A percentile compares a stretch with the other conserved stretches of the same genome.
phyloP scores from a whole-genome alignment of 2,797 vertebrate genomes.

The Pantherophis vulpinus region DNA sequence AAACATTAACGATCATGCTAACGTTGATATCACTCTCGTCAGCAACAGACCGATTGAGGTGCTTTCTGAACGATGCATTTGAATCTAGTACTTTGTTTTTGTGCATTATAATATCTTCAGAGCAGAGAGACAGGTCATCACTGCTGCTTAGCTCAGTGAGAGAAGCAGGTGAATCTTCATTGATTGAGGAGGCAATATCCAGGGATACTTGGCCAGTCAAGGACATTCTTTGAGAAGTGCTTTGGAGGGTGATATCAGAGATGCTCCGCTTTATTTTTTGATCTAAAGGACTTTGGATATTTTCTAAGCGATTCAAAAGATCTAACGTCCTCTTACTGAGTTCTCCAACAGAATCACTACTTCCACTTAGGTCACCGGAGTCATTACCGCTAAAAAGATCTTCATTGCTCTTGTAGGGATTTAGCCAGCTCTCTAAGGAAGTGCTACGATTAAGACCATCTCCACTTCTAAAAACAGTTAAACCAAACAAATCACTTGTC shows the following conservation, averaged over 20 bases:
- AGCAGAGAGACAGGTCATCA: constrained; percentile 88
- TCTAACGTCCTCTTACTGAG: constrained; percentile 95
- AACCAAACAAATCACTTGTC: constrained; percentile 77
- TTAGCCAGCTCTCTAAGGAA: constrained; percentile 89
- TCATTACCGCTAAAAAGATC: constrained; percentile 80
- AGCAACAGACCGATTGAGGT: constrained; percentile 74
- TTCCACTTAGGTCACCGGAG: constrained; percentile 77
- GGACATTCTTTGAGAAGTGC: constrained; percentile 76
- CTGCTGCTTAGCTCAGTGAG: constrained; percentile 91
- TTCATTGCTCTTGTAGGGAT: constrained; percentile 79
- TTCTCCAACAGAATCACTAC: constrained; percentile 82
- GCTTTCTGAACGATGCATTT: constrained; percentile 81
- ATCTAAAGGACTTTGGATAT: constrained; percentile 87
- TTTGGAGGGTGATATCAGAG: constrained; percentile 89
- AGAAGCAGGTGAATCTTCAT: constrained; percentile 87
- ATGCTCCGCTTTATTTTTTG: constrained; percentile 90
- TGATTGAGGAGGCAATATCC: constrained; percentile 81
- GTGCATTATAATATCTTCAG: constrained; percentile 84
- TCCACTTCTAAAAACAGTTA: constrained; percentile 74
- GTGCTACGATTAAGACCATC: constrained; percentile 82
- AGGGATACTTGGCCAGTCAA: constrained; percentile 74
- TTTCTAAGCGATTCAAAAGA: constrained; percentile 91
- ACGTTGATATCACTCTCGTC: constrained; percentile 90
- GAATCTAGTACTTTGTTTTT: constrained; percentile 77
- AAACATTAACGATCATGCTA: constrained; percentile 98